phyloP scores from a whole-genome alignment of 1,140 invertebrate species.

The Sinonovacula constricta region DNA sequence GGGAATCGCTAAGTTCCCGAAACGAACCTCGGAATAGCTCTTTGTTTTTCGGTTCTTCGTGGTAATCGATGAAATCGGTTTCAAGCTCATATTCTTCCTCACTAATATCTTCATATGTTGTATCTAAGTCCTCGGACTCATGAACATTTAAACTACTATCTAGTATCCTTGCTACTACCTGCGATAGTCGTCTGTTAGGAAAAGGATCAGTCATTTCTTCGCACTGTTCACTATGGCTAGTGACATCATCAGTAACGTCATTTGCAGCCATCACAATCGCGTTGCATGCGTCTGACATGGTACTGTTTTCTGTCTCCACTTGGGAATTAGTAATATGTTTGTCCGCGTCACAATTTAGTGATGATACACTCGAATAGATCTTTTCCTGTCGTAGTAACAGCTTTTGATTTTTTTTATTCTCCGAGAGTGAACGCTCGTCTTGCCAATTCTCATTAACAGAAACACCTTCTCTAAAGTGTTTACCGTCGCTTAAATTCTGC shows the following conservation, averaged over 20 bases:
- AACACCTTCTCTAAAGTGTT: neutral
- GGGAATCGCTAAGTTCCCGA: neutral
- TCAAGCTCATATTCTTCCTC: constrained; percentile 24
- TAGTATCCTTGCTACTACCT: constrained; percentile 38
- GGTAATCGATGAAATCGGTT: constrained; percentile 43
- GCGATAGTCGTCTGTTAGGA: constrained; percentile 30
- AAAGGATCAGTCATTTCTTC: constrained; percentile 33
- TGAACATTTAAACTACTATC: constrained; percentile 2
- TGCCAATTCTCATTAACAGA: no score
- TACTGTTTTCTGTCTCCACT: no score
- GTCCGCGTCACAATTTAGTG: neutral
- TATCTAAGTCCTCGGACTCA: neutral
- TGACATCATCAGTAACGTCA: neutral
- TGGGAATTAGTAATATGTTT: no score
- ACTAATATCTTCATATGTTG: neutral
- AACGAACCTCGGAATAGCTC: constrained; percentile 25
- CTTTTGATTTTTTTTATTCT: no score
- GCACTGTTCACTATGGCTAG: neutral
- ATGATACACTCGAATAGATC: neutral
- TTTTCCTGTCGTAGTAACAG: no score
- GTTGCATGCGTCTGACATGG: neutral
- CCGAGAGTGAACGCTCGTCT: no score
- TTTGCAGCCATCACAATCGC: neutral
- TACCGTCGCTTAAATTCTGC: neutral
- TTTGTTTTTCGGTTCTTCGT: constrained; percentile 44